Conservation (phyloP, 2,113 vertebrate species). For the Alligator mississippiensis region DNA sequence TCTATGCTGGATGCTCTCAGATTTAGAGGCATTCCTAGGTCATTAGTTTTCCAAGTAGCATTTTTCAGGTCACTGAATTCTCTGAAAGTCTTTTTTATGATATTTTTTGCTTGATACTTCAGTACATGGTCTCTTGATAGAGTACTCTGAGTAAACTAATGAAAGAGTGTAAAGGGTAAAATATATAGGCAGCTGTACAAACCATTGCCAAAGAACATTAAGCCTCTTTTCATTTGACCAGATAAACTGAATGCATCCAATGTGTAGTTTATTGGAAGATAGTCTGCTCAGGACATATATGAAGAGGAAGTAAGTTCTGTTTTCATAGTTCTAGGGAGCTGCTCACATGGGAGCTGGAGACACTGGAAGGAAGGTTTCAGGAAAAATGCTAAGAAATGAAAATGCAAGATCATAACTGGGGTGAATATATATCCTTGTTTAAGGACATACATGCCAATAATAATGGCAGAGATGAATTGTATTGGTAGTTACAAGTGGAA, state of each 20-base stretch:
- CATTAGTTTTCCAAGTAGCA: slow-evolving; percentile 67
- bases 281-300: neutral
- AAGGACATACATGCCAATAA: neutral
- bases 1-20: slow-evolving; percentile 24
- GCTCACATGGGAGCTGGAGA: neutral
- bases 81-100: slow-evolving; percentile 37
- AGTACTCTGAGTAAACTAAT: slow-evolving; percentile 42
- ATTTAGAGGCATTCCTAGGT: slow-evolving; percentile 61
- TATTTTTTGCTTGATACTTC: slow-evolving; percentile 53
- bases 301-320: neutral
- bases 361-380: neutral
- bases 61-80: slow-evolving; percentile 69
- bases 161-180: slow-evolving; percentile 40
- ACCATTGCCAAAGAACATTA: neutral
- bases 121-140: slow-evolving; percentile 14
- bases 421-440: neutral
- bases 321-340: neutral
- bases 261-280: neutral
- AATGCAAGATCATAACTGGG: neutral
- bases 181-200: slow-evolving; percentile 22
- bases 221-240: neutral
- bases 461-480: neutral
- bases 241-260: neutral
- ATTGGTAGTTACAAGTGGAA: neutral
- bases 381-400: neutral